phyloP scores from a whole-genome alignment of 1,140 invertebrate genomes.

The Bombus confusus region DNA sequence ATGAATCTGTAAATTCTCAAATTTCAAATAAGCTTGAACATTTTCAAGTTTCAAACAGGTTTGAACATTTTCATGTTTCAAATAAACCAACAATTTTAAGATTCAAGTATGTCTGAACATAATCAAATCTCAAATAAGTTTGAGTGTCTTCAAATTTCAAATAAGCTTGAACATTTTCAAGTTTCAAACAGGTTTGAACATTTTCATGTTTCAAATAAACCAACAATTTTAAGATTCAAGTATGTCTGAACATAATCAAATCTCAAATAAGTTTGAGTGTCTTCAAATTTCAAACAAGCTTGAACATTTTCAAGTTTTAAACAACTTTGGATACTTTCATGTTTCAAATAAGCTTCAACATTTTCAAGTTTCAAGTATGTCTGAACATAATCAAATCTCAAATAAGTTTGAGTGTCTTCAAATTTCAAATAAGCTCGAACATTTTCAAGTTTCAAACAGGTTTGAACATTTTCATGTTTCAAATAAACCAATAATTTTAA shows the following conservation, averaged over 20 bases:
- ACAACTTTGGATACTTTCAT: rapidly evolving
- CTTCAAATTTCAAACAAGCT: no score
- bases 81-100: no score
- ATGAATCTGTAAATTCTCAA: rapidly evolving
- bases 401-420: rapidly evolving
- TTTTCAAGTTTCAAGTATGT: rapidly evolving
- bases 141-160: no score
- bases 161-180: no score
- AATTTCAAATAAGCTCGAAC: rapidly evolving
- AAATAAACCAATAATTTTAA: no score
- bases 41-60: rapidly evolving
- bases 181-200: rapidly evolving
- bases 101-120: rapidly evolving
- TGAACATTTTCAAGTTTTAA: no score
- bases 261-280: rapidly evolving
- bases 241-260: rapidly evolving
- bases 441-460: rapidly evolving
- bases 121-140: no score
- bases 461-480: rapidly evolving
- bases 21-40: no score
- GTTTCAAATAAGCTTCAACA: rapidly evolving
- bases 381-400: no score
- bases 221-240: no score
- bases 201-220: no score
- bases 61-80: rapidly evolving